Evolutionary conservation across 2,797 vertebrate species (phyloP), one percentile per base, ranked within the genome.

Genomic region (Peromyscus eremicus): DNA sequence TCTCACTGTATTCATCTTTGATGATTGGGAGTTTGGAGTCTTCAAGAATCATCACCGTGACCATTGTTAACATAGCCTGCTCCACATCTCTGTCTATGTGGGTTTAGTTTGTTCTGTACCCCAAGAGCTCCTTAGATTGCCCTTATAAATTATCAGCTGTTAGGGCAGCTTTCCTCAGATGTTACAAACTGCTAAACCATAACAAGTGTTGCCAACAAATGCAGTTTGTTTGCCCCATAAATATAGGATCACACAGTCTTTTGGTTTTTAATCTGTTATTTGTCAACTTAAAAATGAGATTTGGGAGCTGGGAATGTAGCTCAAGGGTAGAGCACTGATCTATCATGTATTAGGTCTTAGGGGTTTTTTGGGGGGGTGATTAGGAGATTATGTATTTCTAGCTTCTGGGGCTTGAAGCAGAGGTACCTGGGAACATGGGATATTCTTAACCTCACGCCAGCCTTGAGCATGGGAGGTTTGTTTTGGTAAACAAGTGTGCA

Each of bases 1-100:
- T 91, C 90, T 66, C 46, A 86, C 75, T 96, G 76, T 88, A 9
- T 27, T 23, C 43, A 73, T 85, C 60, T 97, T 93, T 79, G 66
- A 84, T 79, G 73, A 96, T 49, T 55, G 32, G 37, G 79, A 94
- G 43, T 85, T 83, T 76, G 87, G n/a, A 55, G 13, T 84, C 49
- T 77, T 92, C 49, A 79, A 75, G 55, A 27, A 83, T 66, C 49
- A 77, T 92, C 66, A 94, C 49, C 76, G 43, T 71, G 76, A 95
- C 64, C 57, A 32, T 37, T 64, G 66, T 55, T 92, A 84, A 76
- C 16, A 46, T 49, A 76, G 46, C 46, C 60, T 94, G 80, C 70
- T 62, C 37, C 21, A 77, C 52, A 52, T 85, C 52, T n/a, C 68
- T 60, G 21, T 93, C 73, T 27, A 49, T 46, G 77, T 43, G 92